Evolutionary conservation across 2,888 invertebrate species (phyloP), one percentile per base, ranked within the genome.

Genomic region (Anagyrus pseudococci): DNA sequence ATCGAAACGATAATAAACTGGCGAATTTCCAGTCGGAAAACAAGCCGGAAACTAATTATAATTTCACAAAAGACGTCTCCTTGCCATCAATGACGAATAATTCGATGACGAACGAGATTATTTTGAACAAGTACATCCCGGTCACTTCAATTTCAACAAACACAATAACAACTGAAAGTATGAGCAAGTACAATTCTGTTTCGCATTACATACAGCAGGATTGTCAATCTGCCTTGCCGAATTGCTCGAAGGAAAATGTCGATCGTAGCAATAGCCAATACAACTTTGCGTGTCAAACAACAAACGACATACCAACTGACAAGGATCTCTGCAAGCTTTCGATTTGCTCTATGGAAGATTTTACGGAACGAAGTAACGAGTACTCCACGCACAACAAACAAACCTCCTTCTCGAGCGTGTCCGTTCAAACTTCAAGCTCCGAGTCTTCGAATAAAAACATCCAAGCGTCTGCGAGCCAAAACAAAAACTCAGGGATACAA

Each of bases 341-440:
- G 63, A 66, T 70, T 33, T 70, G 70, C 48, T 64, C 69, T 40
- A 56, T 72, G 29, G 67, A 67, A 46, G 20, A 59, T 33, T 68
- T 69, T 20, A 63, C 66, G 10, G 71, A 71, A 23, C 59, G 69
- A 40, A 68, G 59, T 19, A 68, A 60, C 26, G 66, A 69, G 8
- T 66, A 68, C 33, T 43, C 71, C 10, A 49, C 63, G n/a, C 54
- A 62, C 17, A 62, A 58, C 29, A 67, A 65, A 52, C 49, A 59
- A 13, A 57, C 15, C 22, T 17, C 62, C 2, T 62, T 55, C 44
- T 7, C 49, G 20, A 62, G 33, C 26, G 2, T 46, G 17, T 19
- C 54, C 0, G n/a, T 54, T 19, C 67, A 67, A 40, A 33, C 59
- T 4, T 2, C 40, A n/a, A 58, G 33, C 22, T 23, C 55, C 2